Evolutionary conservation across 2,888 invertebrate species (phyloP).

Genomic region (Himalopsyche japonica): DNA sequence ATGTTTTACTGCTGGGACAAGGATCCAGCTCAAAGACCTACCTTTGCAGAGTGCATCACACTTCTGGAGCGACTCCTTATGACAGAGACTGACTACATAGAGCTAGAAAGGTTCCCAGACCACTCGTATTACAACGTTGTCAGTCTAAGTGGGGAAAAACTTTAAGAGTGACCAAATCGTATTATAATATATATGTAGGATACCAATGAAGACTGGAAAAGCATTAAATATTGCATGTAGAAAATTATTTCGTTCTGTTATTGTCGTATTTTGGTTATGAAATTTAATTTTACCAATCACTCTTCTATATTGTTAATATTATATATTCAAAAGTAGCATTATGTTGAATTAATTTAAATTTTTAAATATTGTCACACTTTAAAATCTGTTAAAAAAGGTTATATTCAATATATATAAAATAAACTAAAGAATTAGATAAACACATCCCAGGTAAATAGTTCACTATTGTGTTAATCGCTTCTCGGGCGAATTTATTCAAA

Average conservation of each 20-base stretch:
- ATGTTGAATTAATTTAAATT: too few species aligned
- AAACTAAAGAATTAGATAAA: too few species aligned
- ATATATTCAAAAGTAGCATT: too few species aligned
- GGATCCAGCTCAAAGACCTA: constrained; percentile 79
- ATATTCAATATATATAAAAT: too few species aligned
- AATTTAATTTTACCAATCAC: too few species aligned
- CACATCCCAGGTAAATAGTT: too few species aligned
- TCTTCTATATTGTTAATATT: too few species aligned
- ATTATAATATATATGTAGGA: neutral
- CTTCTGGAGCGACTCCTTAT: constrained; percentile 82
- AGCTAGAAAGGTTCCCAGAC: constrained; percentile 88
- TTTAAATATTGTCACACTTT: too few species aligned
- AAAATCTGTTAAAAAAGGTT: too few species aligned
- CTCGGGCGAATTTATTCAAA: too few species aligned
- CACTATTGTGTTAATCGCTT: too few species aligned
- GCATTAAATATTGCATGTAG: neutral
- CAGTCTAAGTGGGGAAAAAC: constrained; percentile 82
- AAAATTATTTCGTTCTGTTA: neutral
- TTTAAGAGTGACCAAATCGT: constrained; percentile 42
- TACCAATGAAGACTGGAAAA: neutral
- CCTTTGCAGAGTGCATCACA: constrained; percentile 80
- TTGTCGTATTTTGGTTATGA: neutral
- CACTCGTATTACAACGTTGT: constrained; percentile 89
- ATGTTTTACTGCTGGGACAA: constrained; percentile 97
- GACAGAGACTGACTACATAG: constrained; percentile 92